These are phyloP conservation scores for Buceros bicornis DNA, from an alignment of 2,797 vertebrate genomes.

Conservation along the genomic window DNA sequence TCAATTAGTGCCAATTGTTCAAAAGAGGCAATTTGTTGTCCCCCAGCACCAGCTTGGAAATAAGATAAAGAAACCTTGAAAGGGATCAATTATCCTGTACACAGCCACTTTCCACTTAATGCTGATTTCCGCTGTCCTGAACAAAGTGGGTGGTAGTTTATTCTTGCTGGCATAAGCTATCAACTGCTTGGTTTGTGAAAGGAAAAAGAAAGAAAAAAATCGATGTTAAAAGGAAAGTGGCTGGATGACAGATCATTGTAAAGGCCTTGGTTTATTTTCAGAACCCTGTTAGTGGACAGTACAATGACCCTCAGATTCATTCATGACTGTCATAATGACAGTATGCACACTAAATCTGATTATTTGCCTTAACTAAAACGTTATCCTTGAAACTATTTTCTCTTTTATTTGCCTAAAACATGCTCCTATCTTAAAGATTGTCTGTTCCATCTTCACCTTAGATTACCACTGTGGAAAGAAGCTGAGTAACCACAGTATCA, in stretches of 20 bases:
- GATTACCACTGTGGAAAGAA: background rate
- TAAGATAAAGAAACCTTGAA: constrained; percentile 50
- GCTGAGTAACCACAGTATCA: background rate
- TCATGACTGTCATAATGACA: constrained; percentile 8
- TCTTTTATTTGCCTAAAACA: background rate
- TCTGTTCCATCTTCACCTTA: background rate
- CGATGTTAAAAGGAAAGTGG: constrained; percentile 34
- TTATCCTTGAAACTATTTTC: constrained; percentile 1
- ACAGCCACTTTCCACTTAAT: constrained; percentile 12
- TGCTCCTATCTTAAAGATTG: background rate
- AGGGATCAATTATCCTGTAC: constrained; percentile 25
- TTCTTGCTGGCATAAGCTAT: constrained; percentile 58
- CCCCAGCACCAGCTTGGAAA: constrained; percentile 16
- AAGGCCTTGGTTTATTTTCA: constrained; percentile 52
- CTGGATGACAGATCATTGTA: constrained; percentile 17
- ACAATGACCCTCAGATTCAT: background rate
- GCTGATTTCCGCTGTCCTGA: constrained; percentile 44
- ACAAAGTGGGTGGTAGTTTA: constrained; percentile 48
- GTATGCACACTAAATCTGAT: background rate
- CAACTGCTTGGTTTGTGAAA: constrained; percentile 27
- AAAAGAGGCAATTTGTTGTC: constrained; percentile 42
- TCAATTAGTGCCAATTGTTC: constrained; percentile 47
- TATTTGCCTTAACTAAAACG: background rate
- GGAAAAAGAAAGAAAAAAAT: constrained; percentile 1
- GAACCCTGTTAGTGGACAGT: background rate